Conservation (phyloP, 2,113 vertebrate species). For the Chiloscyllium plagiosum region DNA sequence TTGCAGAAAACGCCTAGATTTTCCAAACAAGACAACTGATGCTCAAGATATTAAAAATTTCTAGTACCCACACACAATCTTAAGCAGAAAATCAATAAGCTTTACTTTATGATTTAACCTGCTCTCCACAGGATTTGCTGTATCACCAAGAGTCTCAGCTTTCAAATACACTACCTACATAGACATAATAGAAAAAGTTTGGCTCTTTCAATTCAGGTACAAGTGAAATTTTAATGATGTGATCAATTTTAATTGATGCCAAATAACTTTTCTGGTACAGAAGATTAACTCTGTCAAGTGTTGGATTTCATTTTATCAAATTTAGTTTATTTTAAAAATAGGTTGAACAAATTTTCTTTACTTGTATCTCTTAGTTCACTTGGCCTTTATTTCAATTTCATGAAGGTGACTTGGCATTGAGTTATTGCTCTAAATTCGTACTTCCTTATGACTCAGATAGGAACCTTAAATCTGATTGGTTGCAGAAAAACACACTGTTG, state of each 20-base stretch:
- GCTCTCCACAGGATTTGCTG: background rate
- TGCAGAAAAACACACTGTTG: background rate
- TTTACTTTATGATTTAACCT: background rate
- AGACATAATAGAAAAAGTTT: background rate
- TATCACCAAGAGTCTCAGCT: background rate
- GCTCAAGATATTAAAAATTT: background rate
- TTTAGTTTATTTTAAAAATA: no score
- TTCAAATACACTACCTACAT: background rate
- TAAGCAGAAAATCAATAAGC: background rate
- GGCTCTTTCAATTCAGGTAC: background rate
- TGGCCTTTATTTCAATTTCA: background rate
- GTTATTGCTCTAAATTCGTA: background rate
- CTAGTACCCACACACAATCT: background rate
- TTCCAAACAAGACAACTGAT: background rate
- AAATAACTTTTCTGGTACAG: no score
- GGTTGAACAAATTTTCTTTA: no score
- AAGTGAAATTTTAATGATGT: background rate
- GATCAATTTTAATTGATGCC: no score
- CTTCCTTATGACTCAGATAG: background rate
- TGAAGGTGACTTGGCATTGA: background rate
- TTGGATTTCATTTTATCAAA: no score
- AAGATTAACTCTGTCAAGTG: no score
- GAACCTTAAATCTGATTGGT: background rate
- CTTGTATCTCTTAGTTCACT: background rate
- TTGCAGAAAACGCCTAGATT: background rate